Conservation (phyloP, 2,888 invertebrate species). For the Erpobdella octoculata region DNA sequence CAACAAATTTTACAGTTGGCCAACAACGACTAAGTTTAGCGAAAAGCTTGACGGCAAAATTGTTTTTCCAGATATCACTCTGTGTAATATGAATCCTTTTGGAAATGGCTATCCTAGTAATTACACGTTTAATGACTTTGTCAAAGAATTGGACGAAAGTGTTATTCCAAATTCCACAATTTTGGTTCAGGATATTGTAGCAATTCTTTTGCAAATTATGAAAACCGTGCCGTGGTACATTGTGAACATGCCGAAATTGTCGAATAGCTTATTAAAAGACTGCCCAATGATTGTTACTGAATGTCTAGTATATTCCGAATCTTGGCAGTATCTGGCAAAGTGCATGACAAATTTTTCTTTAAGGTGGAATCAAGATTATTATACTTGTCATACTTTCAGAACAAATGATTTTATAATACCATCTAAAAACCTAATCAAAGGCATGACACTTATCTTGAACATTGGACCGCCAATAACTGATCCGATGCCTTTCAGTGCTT, state of each 20-base stretch:
- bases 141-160: not conserved
- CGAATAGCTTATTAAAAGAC: not conserved
- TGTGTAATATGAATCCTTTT: constrained; percentile 11
- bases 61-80: constrained; percentile 18
- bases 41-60: not conserved
- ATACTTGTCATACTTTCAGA: constrained; percentile 14
- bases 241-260: not conserved
- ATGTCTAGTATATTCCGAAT: not conserved
- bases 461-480: not conserved
- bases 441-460: constrained; percentile 4
- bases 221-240: not conserved
- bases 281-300: not conserved
- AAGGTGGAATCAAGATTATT: constrained; percentile 15
- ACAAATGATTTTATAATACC: constrained; percentile 1
- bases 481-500: not conserved
- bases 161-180: not conserved
- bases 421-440: not conserved
- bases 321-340: not conserved
- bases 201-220: not conserved
- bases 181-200: not conserved
- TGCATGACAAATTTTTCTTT: not conserved
- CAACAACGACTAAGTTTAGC: not conserved
- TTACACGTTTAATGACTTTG: not conserved
- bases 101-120: not conserved
- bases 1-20: constrained; percentile 9